Base-by-base conservation (phyloP, 53 echinoderm and acorn worm genomes). In the Luidia sarsii region DNA sequence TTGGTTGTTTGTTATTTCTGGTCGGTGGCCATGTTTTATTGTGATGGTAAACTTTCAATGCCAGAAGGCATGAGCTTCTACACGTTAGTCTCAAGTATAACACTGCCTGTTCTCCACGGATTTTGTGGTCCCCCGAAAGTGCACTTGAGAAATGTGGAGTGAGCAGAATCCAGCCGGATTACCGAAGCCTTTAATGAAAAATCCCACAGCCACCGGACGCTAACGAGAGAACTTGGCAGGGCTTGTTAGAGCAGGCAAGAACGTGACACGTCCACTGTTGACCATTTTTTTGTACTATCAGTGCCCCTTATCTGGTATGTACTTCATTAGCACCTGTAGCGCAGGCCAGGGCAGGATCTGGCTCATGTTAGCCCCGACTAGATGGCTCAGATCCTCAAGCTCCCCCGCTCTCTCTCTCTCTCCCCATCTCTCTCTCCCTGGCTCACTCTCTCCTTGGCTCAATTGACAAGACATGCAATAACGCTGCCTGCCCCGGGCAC, bases 291-390 rank as follows among this genome's bases (percentile, higher is more conserved):
- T 56, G 56, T 56, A 72, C 72, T 72, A 72, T 72, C 56, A 54
- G 55, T 56, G 33, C 72, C 36, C 57, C 52, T 72, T 23, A 55
- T 22, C 56, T 72, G 72, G 72, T 72, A 72, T 72, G 72, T 38
- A 23, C 35, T 72, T 72, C 72, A 72, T 72, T 72, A 72, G 53
- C 72, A 72, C 72, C 72, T 72, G 72, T 72, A 72, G 72, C 72
- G 72, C 56, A 27, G 53, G 55, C 50, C 27, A 22, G 71, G 19
- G 55, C 10, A 5, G 27, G 72, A 50, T 38, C 39, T 39, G 35
- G 53, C 72, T 72, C 72, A 55, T 57, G 72, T 72, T 72, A n/a
- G 56, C 56, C 72, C 39, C 39, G 37, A 18, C 65, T 65, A 65
- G 33, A 35, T 65, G 35, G 33, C 33, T 33, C 33, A 33, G 32